Evolutionary conservation across 1,140 invertebrate genomes (phyloP), one percentile per base, ranked within the genome.

Genomic region (Bombus terrestris): DNA sequence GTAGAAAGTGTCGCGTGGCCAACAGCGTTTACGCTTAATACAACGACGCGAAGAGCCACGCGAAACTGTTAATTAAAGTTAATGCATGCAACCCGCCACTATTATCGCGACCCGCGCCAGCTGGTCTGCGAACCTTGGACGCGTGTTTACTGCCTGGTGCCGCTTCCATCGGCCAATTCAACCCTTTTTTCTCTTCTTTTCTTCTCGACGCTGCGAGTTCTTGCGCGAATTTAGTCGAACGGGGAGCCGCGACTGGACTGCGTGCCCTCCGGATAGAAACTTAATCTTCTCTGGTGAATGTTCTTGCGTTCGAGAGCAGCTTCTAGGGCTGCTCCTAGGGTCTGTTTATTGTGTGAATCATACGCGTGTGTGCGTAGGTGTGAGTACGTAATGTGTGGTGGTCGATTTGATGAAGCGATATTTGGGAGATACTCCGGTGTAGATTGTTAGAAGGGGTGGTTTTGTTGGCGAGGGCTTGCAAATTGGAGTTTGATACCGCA

Each of bases 21-120:
- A 13, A 18, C 22, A 37, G 59, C 62, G 43, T 53, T 25, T n/a
- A 18, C 25, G 69, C 78, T 88, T 91, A 88, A 92, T 88, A 88
- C 79, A 72, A 78, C 35, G 35, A 69, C 75, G 73, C 82, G 83
- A 90, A 90, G 82, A 91, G 71, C 85, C 84, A 83, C 85, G 89
- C 91, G 86, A 88, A 87, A 89, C 90, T 90, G 88, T 92, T 92
- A 92, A 92, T 92, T 92, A 92, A 92, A 92, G 90, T 92, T 92
- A 91, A 90, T 88, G 85, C 88, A 90, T 85, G 91, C 88, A 78
- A 83, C 81, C 85, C 69, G 85, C 77, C 47, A 69, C 64, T 82
- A 87, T 87, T 88, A 89, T 91, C 85, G 83, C 81, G 69, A 57
- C 77, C n/a, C 68, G 88, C 89, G 91, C 90, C 91, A 92, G 91